Base-by-base conservation (phyloP, 2,113 vertebrate genomes). In the Gila orcuttii region DNA sequence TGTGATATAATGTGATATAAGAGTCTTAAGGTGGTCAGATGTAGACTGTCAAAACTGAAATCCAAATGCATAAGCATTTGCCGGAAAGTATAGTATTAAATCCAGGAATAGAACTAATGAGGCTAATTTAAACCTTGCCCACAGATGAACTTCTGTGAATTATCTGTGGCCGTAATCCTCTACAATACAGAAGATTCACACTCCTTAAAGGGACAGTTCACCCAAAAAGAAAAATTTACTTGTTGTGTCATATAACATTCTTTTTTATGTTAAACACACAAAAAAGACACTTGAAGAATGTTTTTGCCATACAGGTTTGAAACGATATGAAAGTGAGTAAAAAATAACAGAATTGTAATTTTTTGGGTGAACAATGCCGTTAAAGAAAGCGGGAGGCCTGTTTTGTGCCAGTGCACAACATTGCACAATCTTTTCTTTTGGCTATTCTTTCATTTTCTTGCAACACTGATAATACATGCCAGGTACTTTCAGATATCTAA, bases 121-220 rank as follows among this genome's bases (percentile, higher is more conserved):
- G 42, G 25, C 25, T 82, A 50, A 82, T 82, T 69, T 69, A 69
- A 69, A 52, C 11, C 80, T 52, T 69, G 62, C 17, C 80, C 64
- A 69, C 10, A 33, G 80, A 8, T 36, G 28, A 69, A 69, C 45
- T 69, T 50, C 42, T n/a, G 42, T 33, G 17, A 21, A 82, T 47
- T 42, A 47, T 64, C 15, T 66, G n/a, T 36, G 47, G 28, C 42
- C 19, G 1, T 69, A 69, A 55, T 69, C 80, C 80, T 52, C 17
- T 17, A 69, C 47, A 23, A 17, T 4, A 55, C 28, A 69, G 10
- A 31, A 25, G 3, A 13, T 60, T 15, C n/a, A 59, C 75, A 6
- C 13, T 23, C 2, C 52, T 80, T 80, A 64, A 47, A 80, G 8
- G n/a, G 59, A 64, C 36, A 17, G 57, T 31, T 55, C n/a, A 52